Conservation (phyloP, 1,140 invertebrate species). For the Globodera rostochiensis region DNA sequence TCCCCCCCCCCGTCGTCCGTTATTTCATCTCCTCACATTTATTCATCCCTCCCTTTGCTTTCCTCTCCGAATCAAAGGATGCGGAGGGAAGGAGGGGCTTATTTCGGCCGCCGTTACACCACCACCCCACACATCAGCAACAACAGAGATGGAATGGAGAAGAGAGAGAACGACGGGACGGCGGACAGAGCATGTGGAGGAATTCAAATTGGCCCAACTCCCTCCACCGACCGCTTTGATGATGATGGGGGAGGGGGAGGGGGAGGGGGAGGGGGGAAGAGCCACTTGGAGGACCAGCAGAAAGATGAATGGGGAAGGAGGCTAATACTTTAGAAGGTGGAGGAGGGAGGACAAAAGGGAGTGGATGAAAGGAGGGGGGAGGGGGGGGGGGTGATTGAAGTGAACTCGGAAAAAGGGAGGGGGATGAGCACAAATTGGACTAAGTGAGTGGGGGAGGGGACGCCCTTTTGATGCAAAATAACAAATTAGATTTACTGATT, state of each 20-base stretch:
- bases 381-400: not conserved
- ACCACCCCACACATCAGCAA: too few species aligned
- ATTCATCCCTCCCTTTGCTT: not conserved
- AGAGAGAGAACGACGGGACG: not conserved
- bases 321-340: not conserved
- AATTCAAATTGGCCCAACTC: not conserved
- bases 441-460: not conserved
- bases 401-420: not conserved
- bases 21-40: not conserved
- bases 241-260: too few species aligned
- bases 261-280: not conserved
- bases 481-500: not conserved
- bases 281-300: not conserved
- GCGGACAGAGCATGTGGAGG: not conserved
- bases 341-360: not conserved
- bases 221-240: not conserved
- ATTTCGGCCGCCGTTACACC: not conserved
- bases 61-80: not conserved
- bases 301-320: not conserved
- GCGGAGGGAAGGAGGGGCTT: not conserved
- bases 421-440: not conserved
- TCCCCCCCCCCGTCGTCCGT: not conserved
- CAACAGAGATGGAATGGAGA: not conserved
- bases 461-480: not conserved
- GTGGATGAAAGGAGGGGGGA: not conserved